Evolutionary conservation across 2,113 vertebrate genomes (phyloP).

Genomic region (Spea multiplicata): DNA sequence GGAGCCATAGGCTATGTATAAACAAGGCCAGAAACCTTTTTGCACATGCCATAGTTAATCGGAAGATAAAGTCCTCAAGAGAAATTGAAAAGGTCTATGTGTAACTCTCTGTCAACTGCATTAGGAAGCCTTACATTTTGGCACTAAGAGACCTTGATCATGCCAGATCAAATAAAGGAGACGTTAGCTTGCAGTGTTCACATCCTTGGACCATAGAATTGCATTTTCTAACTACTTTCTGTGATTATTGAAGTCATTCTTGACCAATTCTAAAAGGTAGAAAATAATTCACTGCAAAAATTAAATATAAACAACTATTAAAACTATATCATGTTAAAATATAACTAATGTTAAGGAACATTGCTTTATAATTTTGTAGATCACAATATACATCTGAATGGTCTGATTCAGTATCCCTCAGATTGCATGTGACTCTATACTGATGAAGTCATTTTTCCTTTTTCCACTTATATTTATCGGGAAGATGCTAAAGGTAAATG

Average conservation of each 20-base stretch:
- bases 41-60: slow-evolving; percentile 66
- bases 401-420: no score
- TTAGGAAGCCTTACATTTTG: slow-evolving; percentile 64
- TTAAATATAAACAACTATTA: no score
- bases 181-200: slow-evolving; percentile 51
- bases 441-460: no score
- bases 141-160: slow-evolving; percentile 65
- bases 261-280: no score
- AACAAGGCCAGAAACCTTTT: slow-evolving; percentile 67
- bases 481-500: no score
- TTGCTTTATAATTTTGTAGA: no score
- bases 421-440: no score
- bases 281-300: no score
- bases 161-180: slow-evolving; percentile 68
- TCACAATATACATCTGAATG: no score
- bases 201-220: slow-evolving; percentile 52
- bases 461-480: no score
- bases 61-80: slow-evolving; percentile 66
- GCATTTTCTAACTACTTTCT: slow-evolving; percentile 45
- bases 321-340: no score
- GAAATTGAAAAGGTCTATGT: slow-evolving; percentile 72
- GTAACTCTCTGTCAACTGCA: slow-evolving; percentile 63
- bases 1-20: slow-evolving; percentile 64
- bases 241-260: not conserved
- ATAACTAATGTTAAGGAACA: no score